A percentile compares a stretch with the other conserved stretches of the same genome.
These are phyloP conservation scores for Melanargia galathea DNA, from an alignment of 2,888 invertebrate species.

Conservation along the genomic window DNA sequence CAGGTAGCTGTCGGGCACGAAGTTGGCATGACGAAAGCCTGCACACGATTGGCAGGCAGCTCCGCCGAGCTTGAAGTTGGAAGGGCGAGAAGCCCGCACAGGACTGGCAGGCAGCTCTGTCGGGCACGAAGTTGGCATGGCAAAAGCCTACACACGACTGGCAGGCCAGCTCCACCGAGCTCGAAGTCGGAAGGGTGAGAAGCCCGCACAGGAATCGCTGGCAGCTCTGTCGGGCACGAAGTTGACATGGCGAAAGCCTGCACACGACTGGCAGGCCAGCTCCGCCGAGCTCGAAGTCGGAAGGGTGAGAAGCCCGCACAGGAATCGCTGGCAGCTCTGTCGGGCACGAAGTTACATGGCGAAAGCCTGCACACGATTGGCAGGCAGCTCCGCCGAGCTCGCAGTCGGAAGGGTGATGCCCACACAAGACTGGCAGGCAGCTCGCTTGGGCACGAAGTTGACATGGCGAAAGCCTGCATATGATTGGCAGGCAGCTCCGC, in stretches of 20 bases:
- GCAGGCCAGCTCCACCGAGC: not conserved
- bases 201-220: no score
- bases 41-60: no score
- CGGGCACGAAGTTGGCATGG: no score
- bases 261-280: not conserved
- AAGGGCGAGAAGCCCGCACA: no score
- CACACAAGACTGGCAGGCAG: not conserved
- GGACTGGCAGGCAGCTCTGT: no score
- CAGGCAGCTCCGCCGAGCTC: not conserved
- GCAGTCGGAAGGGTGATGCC: not conserved
- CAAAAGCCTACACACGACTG: no score
- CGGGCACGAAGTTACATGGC: not conserved
- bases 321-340: not conserved
- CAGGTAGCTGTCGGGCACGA: no score
- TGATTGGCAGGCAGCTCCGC: no score
- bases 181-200: not conserved
- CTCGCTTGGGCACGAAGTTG: not conserved
- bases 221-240: no score
- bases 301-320: not conserved
- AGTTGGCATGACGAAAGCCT: no score
- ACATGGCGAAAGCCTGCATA: not conserved
- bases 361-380: not conserved
- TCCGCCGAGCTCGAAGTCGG: not conserved
- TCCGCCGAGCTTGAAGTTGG: no score
- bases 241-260: not conserved